These are phyloP conservation scores for Crax fasciolata DNA, from an alignment of 2,797 vertebrate genomes.

Conservation along the genomic window DNA sequence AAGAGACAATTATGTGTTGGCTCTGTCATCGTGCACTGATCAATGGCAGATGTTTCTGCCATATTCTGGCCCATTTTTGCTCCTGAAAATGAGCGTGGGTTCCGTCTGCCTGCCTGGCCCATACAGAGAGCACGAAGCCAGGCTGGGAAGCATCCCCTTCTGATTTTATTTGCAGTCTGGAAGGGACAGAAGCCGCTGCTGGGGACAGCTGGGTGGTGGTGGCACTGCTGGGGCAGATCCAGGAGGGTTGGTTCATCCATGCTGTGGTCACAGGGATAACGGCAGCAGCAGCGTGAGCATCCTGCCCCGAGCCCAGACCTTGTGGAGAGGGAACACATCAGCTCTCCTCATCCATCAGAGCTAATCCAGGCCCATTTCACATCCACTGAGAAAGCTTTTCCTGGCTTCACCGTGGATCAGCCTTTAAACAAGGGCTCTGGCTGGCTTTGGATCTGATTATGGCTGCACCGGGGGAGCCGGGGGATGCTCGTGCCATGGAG, in stretches of 20 bases:
- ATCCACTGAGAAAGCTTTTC: not conserved
- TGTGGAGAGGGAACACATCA: not conserved
- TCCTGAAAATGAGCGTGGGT: rapidly evolving
- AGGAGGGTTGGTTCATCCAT: rapidly evolving
- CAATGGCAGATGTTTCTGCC: constrained; percentile 1
- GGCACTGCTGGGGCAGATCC: not conserved
- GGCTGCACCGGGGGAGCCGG: rapidly evolving
- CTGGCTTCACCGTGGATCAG: not conserved
- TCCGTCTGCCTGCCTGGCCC: not conserved
- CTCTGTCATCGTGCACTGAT: not conserved
- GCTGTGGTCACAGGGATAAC: not conserved
- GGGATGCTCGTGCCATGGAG: too few species aligned
- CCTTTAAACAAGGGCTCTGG: not conserved
- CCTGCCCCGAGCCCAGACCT: rapidly evolving
- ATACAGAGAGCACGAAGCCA: not conserved
- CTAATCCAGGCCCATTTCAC: not conserved
- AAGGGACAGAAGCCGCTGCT: not conserved
- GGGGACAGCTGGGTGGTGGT: not conserved
- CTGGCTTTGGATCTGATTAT: not conserved
- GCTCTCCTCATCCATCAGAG: not conserved
- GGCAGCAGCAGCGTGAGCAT: not conserved
- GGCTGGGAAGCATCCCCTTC: rapidly evolving
- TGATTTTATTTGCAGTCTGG: not conserved
- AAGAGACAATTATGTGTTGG: constrained; percentile 3
- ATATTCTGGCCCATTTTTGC: not conserved